Conservation (phyloP, 1,140 invertebrate genomes). For the Rhagoletis zephyria region DNA sequence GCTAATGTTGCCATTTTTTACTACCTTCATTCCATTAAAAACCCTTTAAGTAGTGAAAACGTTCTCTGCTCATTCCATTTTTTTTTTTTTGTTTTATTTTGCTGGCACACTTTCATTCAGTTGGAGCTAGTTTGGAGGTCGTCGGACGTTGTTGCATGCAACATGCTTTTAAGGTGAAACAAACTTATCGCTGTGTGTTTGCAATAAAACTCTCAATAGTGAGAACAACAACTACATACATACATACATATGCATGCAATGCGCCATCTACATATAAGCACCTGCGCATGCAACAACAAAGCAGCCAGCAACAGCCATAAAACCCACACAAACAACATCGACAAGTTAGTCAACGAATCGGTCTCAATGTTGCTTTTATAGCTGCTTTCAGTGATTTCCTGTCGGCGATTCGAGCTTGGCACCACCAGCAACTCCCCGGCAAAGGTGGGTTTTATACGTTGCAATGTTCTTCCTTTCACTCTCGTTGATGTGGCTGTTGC, state of each 20-base stretch:
- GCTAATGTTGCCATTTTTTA: constrained; percentile 30
- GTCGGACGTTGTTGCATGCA: not conserved
- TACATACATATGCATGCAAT: not conserved
- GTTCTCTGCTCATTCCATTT: not conserved
- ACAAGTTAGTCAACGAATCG: not conserved
- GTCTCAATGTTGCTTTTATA: not conserved
- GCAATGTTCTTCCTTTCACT: not conserved
- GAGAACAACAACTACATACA: too few relatives aligned
- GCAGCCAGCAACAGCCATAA: not conserved
- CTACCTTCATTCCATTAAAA: constrained; percentile 45
- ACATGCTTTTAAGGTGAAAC: not conserved
- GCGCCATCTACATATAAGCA: constrained; percentile 22
- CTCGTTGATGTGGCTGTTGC: not conserved
- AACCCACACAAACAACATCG: not conserved
- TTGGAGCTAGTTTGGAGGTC: not conserved
- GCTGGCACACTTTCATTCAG: not conserved
- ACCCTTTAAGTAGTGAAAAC: not conserved
- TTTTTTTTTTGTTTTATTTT: not conserved
- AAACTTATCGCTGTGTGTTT: not conserved
- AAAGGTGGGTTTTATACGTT: not conserved
- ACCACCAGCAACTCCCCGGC: not conserved
- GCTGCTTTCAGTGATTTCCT: constrained; percentile 27
- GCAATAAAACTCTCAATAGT: too few relatives aligned
- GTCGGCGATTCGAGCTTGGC: not conserved
- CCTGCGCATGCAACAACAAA: not conserved